Percentiles rank a stretch among this genome's conserved stretches.
These are phyloP conservation scores for Barnardius zonarius DNA, from an alignment of 2,113 vertebrate genomes.

Conservation along the genomic window DNA sequence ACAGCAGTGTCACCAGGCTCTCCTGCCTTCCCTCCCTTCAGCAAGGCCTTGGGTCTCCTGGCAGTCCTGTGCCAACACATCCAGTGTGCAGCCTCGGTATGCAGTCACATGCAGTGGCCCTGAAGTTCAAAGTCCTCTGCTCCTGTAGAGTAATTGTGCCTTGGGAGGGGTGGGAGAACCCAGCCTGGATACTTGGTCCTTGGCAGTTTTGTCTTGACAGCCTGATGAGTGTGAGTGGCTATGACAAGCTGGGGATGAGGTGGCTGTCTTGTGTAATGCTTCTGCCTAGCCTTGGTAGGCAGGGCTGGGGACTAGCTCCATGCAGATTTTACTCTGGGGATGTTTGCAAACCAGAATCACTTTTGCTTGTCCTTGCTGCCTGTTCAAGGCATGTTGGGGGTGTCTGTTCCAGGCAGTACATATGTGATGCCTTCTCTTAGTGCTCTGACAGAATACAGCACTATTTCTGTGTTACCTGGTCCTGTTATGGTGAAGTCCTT, in stretches of 20 bases:
- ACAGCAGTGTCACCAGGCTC: accelerated
- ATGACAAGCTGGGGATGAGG: no score
- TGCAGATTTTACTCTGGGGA: background rate
- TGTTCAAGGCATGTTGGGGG: background rate
- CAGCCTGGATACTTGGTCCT: accelerated
- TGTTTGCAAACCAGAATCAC: background rate
- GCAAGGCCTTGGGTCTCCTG: background rate
- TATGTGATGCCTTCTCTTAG: background rate
- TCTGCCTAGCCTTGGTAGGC: background rate
- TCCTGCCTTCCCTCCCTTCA: background rate
- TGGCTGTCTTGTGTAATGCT: background rate
- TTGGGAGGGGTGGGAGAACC: background rate
- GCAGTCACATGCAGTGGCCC: no score
- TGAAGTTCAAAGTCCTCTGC: background rate
- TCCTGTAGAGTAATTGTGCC: accelerated
- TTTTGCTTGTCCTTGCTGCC: background rate
- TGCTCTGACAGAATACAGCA: background rate
- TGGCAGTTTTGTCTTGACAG: accelerated
- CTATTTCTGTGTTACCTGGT: background rate
- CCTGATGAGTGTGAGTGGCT: background rate
- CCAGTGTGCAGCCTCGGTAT: accelerated
- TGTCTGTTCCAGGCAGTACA: background rate
- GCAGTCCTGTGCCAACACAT: accelerated
- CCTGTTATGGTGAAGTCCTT: background rate
- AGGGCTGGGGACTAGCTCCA: background rate